Conservation (phyloP, 2,113 vertebrate species). For the Callithrix jacchus region DNA sequence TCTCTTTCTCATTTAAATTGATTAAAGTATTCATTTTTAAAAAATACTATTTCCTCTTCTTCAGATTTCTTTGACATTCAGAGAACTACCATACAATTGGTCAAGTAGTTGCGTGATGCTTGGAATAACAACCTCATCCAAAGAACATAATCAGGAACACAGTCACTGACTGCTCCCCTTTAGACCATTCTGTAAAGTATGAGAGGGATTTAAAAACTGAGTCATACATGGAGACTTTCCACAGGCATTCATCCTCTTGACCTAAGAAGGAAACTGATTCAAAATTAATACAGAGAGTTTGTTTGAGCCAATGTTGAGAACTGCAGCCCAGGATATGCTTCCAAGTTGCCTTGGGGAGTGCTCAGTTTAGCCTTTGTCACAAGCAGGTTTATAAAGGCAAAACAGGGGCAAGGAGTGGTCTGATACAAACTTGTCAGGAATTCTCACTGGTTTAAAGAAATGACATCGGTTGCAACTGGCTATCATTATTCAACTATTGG, state of each 20-base stretch:
- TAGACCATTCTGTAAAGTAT: not conserved
- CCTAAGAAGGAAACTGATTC: not conserved
- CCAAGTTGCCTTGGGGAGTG: not conserved
- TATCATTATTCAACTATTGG: not conserved
- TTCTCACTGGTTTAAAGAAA: not conserved
- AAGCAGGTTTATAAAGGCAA: not conserved
- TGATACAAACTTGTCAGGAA: not conserved
- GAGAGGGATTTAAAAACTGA: not conserved
- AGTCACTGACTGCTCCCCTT: not conserved
- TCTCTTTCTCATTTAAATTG: constrained; percentile 66
- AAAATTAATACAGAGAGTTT: not conserved
- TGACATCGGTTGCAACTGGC: not conserved
- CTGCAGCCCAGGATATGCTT: not conserved
- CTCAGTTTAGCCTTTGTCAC: not conserved
- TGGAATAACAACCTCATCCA: constrained; percentile 16
- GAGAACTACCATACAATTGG: not conserved
- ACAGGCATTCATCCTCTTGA: not conserved
- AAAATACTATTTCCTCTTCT: constrained; percentile 9
- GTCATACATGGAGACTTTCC: not conserved
- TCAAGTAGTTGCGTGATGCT: constrained; percentile 39
- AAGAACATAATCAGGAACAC: constrained; percentile 36
- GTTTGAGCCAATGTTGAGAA: not conserved
- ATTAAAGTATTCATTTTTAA: constrained; percentile 38
- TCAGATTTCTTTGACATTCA: constrained; percentile 59
- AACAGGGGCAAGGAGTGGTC: not conserved